Evolutionary conservation across 2,888 invertebrate genomes (phyloP).

Genomic region (Philhelius pedissequus): DNA sequence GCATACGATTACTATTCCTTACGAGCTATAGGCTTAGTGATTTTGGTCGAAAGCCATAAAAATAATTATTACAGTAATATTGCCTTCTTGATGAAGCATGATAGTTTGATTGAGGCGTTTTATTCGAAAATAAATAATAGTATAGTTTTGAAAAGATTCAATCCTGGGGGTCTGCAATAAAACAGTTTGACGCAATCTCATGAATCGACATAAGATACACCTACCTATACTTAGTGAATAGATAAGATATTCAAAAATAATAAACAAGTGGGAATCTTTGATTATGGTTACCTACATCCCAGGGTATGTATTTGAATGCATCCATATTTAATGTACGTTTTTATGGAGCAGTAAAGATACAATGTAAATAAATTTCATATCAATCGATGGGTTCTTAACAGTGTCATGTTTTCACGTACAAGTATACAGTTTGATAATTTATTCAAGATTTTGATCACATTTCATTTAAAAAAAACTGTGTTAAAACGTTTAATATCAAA

Average conservation of each 20-base stretch:
- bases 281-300: not conserved
- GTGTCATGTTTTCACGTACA: too few species aligned
- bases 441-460: not conserved
- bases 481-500: not conserved
- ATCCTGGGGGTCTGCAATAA: not conserved
- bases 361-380: not conserved
- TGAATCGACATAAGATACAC: not conserved
- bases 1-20: too few species aligned
- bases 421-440: not conserved
- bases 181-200: not conserved
- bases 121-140: slow-evolving; percentile 6
- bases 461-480: not conserved
- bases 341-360: not conserved
- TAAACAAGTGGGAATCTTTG: not conserved
- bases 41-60: not conserved
- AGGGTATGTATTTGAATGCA: not conserved
- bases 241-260: not conserved
- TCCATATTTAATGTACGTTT: not conserved
- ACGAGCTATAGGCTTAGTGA: not conserved
- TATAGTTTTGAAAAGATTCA: not conserved
- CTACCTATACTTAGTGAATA: not conserved
- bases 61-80: not conserved
- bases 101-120: not conserved
- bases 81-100: not conserved
- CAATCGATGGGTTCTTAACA: not conserved